Evolutionary conservation across 1,140 invertebrate species (phyloP).

Genomic region (Campoletis sonorensis): DNA sequence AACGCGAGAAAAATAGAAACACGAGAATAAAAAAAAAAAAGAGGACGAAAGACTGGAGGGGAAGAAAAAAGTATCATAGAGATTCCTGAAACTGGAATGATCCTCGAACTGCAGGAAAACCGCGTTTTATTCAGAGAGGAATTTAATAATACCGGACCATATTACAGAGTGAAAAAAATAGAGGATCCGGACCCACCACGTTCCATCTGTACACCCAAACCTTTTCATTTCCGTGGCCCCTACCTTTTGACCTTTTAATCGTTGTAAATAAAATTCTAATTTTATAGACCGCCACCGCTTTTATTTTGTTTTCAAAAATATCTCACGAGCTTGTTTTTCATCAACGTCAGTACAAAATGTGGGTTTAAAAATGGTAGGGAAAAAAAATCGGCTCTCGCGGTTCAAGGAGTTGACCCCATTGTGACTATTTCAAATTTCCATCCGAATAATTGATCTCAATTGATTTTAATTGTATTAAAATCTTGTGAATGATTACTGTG

Average conservation of each 20-base stretch:
- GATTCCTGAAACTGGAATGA: constrained; percentile 20
- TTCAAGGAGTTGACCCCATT: too few species aligned
- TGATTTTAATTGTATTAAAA: too few species aligned
- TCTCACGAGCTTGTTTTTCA: too few species aligned
- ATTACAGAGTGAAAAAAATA: constrained; percentile 39
- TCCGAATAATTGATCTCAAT: too few species aligned
- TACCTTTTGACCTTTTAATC: constrained; percentile 16
- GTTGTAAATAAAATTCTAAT: too few species aligned
- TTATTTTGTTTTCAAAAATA: too few species aligned
- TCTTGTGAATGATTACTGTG: too few species aligned
- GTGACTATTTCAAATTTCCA: too few species aligned
- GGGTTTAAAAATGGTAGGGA: too few species aligned
- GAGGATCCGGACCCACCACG: background rate
- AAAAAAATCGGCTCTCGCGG: too few species aligned
- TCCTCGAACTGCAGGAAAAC: constrained; percentile 8
- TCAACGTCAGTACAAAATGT: too few species aligned
- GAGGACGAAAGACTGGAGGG: background rate
- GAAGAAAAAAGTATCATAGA: constrained; percentile 20
- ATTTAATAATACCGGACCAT: constrained; percentile 54
- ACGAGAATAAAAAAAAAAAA: constrained; percentile 23
- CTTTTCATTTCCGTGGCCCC: constrained; percentile 51
- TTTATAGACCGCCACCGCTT: too few species aligned
- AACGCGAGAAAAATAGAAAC: constrained; percentile 16
- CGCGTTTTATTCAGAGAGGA: constrained; percentile 50
- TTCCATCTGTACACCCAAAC: constrained; percentile 13